Conservation (phyloP, 2,797 vertebrate species). For the Cuculus canorus region DNA sequence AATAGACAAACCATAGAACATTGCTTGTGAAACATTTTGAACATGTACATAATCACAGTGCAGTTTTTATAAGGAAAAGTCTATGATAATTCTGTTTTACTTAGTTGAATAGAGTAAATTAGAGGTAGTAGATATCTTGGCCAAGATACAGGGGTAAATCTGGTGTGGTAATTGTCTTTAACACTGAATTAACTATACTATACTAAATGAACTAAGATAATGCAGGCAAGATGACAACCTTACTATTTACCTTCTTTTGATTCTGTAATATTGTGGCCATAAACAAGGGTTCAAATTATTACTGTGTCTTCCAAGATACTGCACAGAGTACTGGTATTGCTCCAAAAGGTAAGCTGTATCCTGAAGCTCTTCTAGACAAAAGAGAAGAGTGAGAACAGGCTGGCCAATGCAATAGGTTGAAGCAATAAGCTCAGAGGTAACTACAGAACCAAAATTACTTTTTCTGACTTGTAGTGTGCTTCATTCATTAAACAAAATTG, state of each 20-base stretch:
- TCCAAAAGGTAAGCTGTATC: not conserved
- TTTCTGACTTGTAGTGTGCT: not conserved
- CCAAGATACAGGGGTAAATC: not conserved
- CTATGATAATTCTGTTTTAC: not conserved
- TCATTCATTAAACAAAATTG: not conserved
- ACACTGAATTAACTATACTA: not conserved
- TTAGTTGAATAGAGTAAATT: not conserved
- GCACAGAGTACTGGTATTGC: not conserved
- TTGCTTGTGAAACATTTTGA: not conserved
- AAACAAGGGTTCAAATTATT: not conserved
- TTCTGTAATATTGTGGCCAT: not conserved
- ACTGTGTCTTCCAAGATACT: not conserved
- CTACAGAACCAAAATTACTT: not conserved
- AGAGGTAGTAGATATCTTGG: not conserved
- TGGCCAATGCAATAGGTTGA: not conserved
- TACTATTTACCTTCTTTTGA: not conserved
- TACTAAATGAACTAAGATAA: not conserved
- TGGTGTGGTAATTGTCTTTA: not conserved
- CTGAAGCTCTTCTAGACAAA: not conserved
- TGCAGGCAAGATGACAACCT: not conserved
- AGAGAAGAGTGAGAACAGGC: not conserved
- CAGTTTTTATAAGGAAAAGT: not conserved
- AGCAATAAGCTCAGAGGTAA: not conserved
- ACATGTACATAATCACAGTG: fast-evolving
- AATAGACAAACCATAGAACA: not conserved